Evolutionary conservation across 2,797 vertebrate genomes (phyloP).

Genomic region (Cuculus canorus): DNA sequence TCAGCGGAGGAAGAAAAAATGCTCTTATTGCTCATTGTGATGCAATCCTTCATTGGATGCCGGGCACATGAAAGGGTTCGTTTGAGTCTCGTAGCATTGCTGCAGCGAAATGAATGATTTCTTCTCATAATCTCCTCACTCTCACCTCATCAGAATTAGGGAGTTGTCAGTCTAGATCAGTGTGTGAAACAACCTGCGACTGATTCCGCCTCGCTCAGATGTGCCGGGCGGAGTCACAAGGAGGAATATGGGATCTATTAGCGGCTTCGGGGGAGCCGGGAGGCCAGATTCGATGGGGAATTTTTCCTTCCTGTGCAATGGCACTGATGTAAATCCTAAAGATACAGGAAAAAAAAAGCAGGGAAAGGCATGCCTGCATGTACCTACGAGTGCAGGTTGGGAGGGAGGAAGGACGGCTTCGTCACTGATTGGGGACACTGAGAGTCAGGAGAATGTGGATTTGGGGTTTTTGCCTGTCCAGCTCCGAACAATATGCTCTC

Average conservation of each 20-base stretch:
- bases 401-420: not conserved
- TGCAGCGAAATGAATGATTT: constrained; percentile 42
- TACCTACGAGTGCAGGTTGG: not conserved
- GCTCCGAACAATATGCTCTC: not conserved
- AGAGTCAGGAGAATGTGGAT: not conserved
- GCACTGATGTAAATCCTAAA: not conserved
- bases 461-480: not conserved
- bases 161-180: constrained; percentile 45
- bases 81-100: not conserved
- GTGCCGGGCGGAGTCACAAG: not conserved
- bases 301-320: not conserved
- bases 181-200: not conserved
- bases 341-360: not conserved
- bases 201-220: not conserved
- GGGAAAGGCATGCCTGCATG: accelerated
- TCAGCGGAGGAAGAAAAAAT: constrained; percentile 44
- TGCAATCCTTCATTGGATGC: constrained; percentile 32
- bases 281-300: not conserved
- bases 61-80: constrained; percentile 63
- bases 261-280: not conserved
- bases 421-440: not conserved
- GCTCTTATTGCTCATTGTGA: constrained; percentile 8
- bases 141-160: constrained; percentile 65
- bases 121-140: constrained; percentile 53
- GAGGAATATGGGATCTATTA: constrained; percentile 4